Base-by-base conservation (phyloP, 2,888 invertebrate genomes). In the Girardia tigrina region DNA sequence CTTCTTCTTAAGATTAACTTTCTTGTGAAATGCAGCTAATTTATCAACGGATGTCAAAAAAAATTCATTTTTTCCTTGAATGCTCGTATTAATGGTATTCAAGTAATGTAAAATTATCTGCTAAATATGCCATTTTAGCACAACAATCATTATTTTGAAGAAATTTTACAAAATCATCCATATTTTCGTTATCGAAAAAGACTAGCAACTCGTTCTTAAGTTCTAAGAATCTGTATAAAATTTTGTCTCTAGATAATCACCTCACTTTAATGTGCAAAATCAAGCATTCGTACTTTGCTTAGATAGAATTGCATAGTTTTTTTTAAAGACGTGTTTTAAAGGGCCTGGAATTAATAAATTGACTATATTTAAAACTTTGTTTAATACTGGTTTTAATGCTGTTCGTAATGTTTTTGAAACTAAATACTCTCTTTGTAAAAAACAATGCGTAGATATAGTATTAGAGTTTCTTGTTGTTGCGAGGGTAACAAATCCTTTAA, bases 201-300 rank as follows among this genome's bases (percentile, higher is more conserved):
- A 4, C n/a, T n/a, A 56, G 23, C 56, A 56, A 56, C 23, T 56
- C 56, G 23, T 56, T 56, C n/a, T 4, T 56, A 12, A 56, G 56
- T 56, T 56, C 56, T n/a, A 8, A 56, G 4, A 56, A 12, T 56
- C 56, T n/a, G n/a, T 23, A 12, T 56, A 56, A 56, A 12, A 56
- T 23, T 56, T 56, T 20, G 23, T 23, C 56, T n/a, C 56, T 56
- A 2, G 56, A 16, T 56, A 56, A 56, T 23, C 56, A 56, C 23
- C 56, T 56, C n/a, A 56, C 56, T 56, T 56, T 23, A 56, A 4
- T 56, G n/a, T 56, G n/a, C 4, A 56, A 56, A 4, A 56, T n/a
- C 56, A 56, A 56, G 23, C 56, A 56, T 56, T 56, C n/a, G n/a
- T 56, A 56, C 56, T 56, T 4, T 20, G 56, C 56, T 56, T 56